Percentiles rank a stretch among this genome's conserved stretches.
Evolutionary conservation across 2,888 invertebrate genomes (phyloP).

Genomic region (Synergus itoensis): DNA sequence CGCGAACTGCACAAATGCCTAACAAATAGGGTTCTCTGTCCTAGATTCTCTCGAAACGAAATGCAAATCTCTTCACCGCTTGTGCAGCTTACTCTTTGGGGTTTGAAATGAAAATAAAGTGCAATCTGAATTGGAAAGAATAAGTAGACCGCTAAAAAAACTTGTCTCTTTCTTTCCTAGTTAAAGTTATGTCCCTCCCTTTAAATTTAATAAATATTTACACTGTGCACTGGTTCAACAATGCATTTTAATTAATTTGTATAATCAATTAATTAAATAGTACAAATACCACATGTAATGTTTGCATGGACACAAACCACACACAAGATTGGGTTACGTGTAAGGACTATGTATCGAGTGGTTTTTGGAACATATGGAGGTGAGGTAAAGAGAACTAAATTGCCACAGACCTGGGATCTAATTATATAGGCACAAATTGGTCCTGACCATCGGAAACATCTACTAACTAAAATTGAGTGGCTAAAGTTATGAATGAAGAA

Average conservation of each 20-base stretch:
- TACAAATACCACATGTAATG: background rate
- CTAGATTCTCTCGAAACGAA: conserved; percentile 18
- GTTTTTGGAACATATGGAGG: background rate
- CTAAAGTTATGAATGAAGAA: background rate
- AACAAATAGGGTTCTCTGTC: conserved; percentile 33
- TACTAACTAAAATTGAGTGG: background rate
- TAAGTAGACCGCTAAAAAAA: background rate
- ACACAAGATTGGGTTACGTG: background rate
- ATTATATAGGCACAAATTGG: background rate
- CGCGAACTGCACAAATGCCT: conserved; percentile 35
- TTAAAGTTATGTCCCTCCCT: background rate
- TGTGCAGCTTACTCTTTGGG: conserved; percentile 1
- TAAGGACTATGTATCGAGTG: background rate
- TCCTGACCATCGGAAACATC: background rate
- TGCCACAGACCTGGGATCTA: background rate
- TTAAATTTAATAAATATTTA: background rate
- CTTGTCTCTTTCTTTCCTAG: too few relatives aligned
- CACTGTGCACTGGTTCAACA: background rate
- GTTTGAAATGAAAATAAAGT: conserved; percentile 11
- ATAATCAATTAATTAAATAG: background rate
- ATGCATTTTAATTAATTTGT: background rate
- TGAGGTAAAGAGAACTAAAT: background rate
- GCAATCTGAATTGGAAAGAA: background rate
- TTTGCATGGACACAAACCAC: background rate
- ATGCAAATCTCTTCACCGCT: conserved; percentile 21